A percentile compares a stretch with the other conserved stretches of the same genome.
These are phyloP conservation scores for Eulemur rubriventer DNA, from an alignment of 2,797 vertebrate species.

Conservation along the genomic window DNA sequence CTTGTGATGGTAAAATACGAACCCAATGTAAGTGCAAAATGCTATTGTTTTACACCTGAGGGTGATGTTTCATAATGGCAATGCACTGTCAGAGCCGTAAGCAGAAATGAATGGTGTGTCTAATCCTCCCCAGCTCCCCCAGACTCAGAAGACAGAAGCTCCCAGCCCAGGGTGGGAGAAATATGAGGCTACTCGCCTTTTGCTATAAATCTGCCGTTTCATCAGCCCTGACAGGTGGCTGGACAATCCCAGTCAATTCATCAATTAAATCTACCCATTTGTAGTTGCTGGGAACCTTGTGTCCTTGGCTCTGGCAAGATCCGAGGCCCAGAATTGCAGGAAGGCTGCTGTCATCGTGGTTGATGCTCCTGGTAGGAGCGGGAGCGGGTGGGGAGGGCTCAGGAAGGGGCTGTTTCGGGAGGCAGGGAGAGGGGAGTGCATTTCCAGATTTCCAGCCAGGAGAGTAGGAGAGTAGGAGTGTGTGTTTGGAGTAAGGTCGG, in stretches of 20 bases:
- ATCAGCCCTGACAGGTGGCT: slow-evolving; percentile 55
- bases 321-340: not conserved
- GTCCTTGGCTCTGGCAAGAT: not conserved
- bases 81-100: slow-evolving; percentile 17
- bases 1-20: slow-evolving; percentile 72
- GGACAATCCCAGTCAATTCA: slow-evolving; percentile 48
- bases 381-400: rapidly evolving
- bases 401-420: rapidly evolving
- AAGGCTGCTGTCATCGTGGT: rapidly evolving
- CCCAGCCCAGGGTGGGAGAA: not conserved
- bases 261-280: slow-evolving; percentile 11
- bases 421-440: rapidly evolving
- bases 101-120: slow-evolving; percentile 66
- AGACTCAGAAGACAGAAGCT: not conserved
- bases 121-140: slow-evolving; percentile 17
- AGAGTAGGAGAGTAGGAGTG: not conserved
- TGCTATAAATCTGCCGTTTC: slow-evolving; percentile 42
- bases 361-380: rapidly evolving
- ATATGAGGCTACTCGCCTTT: slow-evolving; percentile 7
- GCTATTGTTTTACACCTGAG: slow-evolving; percentile 76
- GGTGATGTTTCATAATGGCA: slow-evolving; percentile 50
- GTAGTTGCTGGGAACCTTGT: not conserved
- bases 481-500: not conserved
- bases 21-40: slow-evolving; percentile 59
- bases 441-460: not conserved